A percentile compares a stretch with the other conserved stretches of the same genome.
Conservation (phyloP, 2,888 invertebrate genomes). For the Drosophila neotestacea region DNA sequence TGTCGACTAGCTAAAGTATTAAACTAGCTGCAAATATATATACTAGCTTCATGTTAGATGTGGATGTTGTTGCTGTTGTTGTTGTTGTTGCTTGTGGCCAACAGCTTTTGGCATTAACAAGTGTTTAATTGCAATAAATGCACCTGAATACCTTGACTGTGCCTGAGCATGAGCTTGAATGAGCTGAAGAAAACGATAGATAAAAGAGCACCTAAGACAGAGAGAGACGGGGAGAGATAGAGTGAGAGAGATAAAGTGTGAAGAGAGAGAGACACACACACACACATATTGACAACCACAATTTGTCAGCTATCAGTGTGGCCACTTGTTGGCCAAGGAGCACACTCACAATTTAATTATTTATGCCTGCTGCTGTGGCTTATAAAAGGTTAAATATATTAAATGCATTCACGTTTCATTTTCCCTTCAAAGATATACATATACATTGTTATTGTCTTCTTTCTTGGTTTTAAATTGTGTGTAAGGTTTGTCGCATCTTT, state of each 20-base stretch:
- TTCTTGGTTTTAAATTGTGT: slow-evolving; percentile 1
- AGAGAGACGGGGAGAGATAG: background rate
- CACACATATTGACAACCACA: slow-evolving; percentile 25
- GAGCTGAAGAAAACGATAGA: slow-evolving; percentile 10
- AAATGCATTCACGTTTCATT: slow-evolving; percentile 37
- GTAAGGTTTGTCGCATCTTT: slow-evolving; percentile 3
- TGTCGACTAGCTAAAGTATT: slow-evolving; percentile 31
- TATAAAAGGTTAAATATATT: slow-evolving; percentile 65
- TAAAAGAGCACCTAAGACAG: slow-evolving; percentile 10
- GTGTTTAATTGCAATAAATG: slow-evolving; percentile 81
- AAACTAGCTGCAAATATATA: slow-evolving; percentile 20
- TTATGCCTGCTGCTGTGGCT: slow-evolving; percentile 32
- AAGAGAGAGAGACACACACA: background rate
- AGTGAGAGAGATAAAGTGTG: background rate
- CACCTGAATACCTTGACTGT: slow-evolving; percentile 73
- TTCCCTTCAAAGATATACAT: slow-evolving; percentile 3
- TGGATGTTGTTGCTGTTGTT: slow-evolving; percentile 54
- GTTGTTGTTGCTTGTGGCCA: slow-evolving; percentile 55
- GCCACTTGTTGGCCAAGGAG: slow-evolving; percentile 59
- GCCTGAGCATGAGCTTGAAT: slow-evolving; percentile 57
- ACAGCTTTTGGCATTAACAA: slow-evolving; percentile 68
- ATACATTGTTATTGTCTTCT: background rate
- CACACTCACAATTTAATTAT: slow-evolving; percentile 49
- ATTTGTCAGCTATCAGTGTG: slow-evolving; percentile 44
- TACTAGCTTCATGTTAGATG: slow-evolving; percentile 29